phyloP scores from a whole-genome alignment of 1,140 invertebrate genomes.

The Caenorhabditis latens region DNA sequence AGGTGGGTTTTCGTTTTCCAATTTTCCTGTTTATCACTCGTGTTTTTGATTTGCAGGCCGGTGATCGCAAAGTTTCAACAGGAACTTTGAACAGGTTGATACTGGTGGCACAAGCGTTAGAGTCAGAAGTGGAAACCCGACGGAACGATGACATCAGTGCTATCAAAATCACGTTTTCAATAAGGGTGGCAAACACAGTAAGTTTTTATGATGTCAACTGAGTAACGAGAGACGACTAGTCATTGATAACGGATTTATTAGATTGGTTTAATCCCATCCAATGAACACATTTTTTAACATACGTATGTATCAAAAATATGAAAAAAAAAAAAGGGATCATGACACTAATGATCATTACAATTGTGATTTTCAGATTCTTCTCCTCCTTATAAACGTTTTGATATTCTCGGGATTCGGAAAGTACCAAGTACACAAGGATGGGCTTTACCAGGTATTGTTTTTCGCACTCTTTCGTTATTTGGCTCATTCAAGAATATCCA shows the following conservation, averaged over 20 bases:
- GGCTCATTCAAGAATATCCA: conserved; percentile 58
- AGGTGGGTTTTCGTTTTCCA: background rate
- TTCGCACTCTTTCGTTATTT: background rate
- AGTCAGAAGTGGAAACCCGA: conserved; percentile 73
- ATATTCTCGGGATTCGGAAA: conserved; percentile 75
- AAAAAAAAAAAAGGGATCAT: conserved; percentile 3
- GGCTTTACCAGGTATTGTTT: conserved; percentile 62
- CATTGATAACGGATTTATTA: background rate
- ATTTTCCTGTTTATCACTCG: background rate
- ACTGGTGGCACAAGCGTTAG: conserved; percentile 74
- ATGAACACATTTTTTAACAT: background rate
- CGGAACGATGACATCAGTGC: conserved; percentile 73
- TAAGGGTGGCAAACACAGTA: conserved; percentile 75
- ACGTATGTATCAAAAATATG: background rate
- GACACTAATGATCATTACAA: background rate
- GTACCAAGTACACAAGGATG: conserved; percentile 71
- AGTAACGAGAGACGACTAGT: conserved; percentile 2
- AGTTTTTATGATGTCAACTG: conserved; percentile 19
- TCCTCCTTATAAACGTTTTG: conserved; percentile 70
- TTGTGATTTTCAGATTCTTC: conserved; percentile 65
- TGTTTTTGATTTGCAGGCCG: background rate
- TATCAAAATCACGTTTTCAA: conserved; percentile 70
- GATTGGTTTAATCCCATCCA: conserved; percentile 1
- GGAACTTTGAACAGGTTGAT: conserved; percentile 76
- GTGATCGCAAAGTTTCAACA: conserved; percentile 72